phyloP scores from a whole-genome alignment of 2,797 vertebrate genomes.

The Gymnoscopelus microlampas region DNA sequence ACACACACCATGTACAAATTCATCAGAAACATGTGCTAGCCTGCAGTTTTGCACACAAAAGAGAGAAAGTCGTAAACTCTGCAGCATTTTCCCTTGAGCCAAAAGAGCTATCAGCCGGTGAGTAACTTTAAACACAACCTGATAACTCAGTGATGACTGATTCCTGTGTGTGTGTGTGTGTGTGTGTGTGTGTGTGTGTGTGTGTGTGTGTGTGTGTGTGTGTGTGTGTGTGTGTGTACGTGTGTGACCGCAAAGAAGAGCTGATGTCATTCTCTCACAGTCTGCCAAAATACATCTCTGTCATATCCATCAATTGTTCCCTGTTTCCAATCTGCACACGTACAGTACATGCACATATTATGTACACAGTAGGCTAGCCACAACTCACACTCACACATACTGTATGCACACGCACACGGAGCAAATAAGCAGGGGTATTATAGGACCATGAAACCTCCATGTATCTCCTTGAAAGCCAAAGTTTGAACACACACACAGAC shows the following conservation, averaged over 20 bases:
- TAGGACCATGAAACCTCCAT: conserved; percentile 43
- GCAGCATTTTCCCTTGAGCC: conserved; percentile 39
- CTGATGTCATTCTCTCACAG: conserved; percentile 69
- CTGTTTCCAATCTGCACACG: conserved; percentile 11
- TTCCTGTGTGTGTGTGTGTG: conserved; percentile 42
- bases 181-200: conserved; percentile 25
- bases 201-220: neutral
- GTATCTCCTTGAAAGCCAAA: conserved; percentile 33
- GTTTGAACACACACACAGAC: conserved; percentile 55
- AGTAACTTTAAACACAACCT: conserved; percentile 36
- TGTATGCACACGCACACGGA: conserved; percentile 33
- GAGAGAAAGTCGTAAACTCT: neutral
- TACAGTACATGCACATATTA: neutral
- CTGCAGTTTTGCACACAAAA: too few relatives aligned
- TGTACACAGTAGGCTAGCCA: neutral
- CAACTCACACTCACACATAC: conserved; percentile 19
- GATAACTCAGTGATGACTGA: conserved; percentile 52
- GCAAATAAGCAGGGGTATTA: conserved; percentile 44
- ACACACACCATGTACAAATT: neutral
- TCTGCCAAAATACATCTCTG: conserved; percentile 73
- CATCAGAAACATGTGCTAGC: too few relatives aligned
- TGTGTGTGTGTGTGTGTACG: conserved; percentile 1
- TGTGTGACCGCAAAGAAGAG: conserved; percentile 21
- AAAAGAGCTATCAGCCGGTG: conserved; percentile 35
- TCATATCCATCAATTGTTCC: conserved; percentile 80